Evolutionary conservation across 2,888 invertebrate genomes (phyloP).

Genomic region (Callimorpha dominula): DNA sequence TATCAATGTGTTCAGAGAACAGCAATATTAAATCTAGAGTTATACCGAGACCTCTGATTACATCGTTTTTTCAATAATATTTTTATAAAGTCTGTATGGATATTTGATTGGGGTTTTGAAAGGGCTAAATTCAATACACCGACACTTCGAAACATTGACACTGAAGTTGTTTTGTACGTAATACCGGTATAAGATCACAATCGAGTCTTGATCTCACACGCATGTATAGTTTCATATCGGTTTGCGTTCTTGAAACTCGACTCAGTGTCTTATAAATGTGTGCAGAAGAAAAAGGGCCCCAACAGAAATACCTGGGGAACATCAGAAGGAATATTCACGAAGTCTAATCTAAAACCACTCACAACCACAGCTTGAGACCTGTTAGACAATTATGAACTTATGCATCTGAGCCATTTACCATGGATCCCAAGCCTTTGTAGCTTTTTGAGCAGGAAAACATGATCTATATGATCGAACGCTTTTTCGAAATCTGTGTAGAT

Average conservation of each 20-base stretch:
- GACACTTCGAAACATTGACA: no score
- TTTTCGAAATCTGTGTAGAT: not conserved
- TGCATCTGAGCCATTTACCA: not conserved
- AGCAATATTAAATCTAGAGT: not conserved
- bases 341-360: not conserved
- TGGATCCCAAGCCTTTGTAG: not conserved
- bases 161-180: no score
- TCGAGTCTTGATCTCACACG: no score
- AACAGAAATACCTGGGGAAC: not conserved
- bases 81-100: not conserved
- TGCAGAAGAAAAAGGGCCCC: not conserved
- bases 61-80: not conserved
- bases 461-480: not conserved
- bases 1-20: not conserved
- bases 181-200: no score
- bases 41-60: not conserved
- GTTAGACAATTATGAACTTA: not conserved
- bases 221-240: not conserved
- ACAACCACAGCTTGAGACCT: not conserved
- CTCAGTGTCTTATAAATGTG: not conserved
- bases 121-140: not conserved
- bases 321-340: not conserved
- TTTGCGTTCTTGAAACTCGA: not conserved
- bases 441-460: not conserved
- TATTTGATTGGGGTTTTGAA: not conserved